Base-by-base conservation (phyloP, 2,113 vertebrate species). In the Stegastes partitus region DNA sequence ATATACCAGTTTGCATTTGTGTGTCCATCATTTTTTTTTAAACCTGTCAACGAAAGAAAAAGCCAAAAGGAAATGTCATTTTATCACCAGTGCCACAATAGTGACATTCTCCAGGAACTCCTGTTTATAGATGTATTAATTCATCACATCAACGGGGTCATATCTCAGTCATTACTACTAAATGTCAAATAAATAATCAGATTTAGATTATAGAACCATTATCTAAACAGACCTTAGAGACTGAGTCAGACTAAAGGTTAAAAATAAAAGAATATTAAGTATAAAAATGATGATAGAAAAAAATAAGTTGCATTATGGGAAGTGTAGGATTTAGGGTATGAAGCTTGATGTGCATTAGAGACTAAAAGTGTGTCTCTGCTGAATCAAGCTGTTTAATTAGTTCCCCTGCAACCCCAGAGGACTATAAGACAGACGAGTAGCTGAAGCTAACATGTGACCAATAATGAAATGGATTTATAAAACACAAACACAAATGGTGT, bases 311-410 rank as follows among this genome's bases (percentile, higher is more conserved):
- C 47, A n/a, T n/a, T 19, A n/a, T 49, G 47, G 47, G 47, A 49
- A n/a, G 18, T 49, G 47, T n/a, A 49, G 47, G 22, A 54, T 54
- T 22, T 54, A 25, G 21, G 51, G n/a, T 22, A 11, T 22, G 19
- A 54, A 49, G 47, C 7, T 25, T 15, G 15, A 54, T 2, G 10
- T 11, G 4, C 1, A 51, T 21, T 23, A 25, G 4, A 54, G 3
- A 53, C 51, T 12, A 11, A 54, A 54, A 25, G 23, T 54, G 11
- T 25, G 51, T 1, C 22, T 51, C 58, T 51, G 34, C 37, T 49
- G 22, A 53, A 68, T 78, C 42, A 64, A 11, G n/a, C 31, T 28
- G 21, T 70, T 21, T 57, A 39, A 23, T 54, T 3, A 23, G 61
- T 22, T 0, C 54, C 22, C 5, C 8, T 56, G 28, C 8, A 49